Percentiles rank a stretch among this genome's conserved stretches.
phyloP scores from a whole-genome alignment of 2,888 invertebrate genomes.

The Lithophane socia region DNA sequence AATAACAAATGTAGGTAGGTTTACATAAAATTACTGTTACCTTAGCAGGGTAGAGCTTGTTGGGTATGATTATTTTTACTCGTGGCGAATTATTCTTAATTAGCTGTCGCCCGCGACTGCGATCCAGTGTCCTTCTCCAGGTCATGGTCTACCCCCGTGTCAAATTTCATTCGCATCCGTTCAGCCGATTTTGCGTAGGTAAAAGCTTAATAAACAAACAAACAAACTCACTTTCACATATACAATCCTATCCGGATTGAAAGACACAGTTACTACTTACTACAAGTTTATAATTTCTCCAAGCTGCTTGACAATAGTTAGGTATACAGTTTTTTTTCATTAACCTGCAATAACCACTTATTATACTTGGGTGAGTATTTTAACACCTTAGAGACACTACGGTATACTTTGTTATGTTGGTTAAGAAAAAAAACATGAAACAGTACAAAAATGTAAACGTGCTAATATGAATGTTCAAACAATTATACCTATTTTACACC shows the following conservation, averaged over 20 bases:
- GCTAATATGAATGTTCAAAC: slow-evolving; percentile 31
- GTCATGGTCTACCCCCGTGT: too few species aligned
- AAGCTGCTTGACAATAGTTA: neutral
- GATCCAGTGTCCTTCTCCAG: too few species aligned
- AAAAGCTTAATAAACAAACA: too few species aligned
- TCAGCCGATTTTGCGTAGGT: too few species aligned
- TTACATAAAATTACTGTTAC: neutral
- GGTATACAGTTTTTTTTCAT: neutral
- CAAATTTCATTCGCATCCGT: too few species aligned
- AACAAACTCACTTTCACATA: too few species aligned
- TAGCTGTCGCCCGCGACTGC: neutral
- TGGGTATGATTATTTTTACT: slow-evolving; percentile 6
- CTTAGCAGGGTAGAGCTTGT: neutral
- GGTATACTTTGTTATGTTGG: slow-evolving; percentile 14
- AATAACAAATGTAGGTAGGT: neutral
- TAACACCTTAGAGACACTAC: slow-evolving; percentile 16
- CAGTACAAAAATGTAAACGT: slow-evolving; percentile 22
- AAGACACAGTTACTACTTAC: too few species aligned
- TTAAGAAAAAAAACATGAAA: slow-evolving; percentile 10
- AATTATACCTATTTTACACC: slow-evolving; percentile 47
- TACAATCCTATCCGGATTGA: too few species aligned
- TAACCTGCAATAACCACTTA: slow-evolving; percentile 13
- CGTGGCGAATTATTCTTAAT: neutral
- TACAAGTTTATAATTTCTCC: neutral
- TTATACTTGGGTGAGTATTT: slow-evolving; percentile 25